Percentiles rank a stretch among this genome's conserved stretches.
phyloP scores from a whole-genome alignment of 2,797 vertebrate species.

The Oreonectes daqikongensis region DNA sequence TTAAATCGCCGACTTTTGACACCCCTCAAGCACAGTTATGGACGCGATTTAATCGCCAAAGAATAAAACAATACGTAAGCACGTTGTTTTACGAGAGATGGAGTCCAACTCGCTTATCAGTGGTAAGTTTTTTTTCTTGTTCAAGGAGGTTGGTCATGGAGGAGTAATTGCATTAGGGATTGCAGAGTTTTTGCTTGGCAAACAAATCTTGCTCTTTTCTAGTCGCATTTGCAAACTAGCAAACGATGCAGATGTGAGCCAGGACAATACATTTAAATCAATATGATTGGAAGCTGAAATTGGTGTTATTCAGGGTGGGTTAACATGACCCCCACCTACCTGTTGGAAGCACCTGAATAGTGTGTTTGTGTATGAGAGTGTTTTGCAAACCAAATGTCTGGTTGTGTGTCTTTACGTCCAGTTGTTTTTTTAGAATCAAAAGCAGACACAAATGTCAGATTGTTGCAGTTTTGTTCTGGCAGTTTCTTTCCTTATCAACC shows the following conservation, averaged over 20 bases:
- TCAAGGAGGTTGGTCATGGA: slow-evolving; percentile 11
- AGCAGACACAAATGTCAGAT: background rate
- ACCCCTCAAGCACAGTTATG: slow-evolving; percentile 48
- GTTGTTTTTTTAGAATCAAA: background rate
- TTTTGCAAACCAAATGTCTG: slow-evolving; percentile 42
- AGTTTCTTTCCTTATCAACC: background rate
- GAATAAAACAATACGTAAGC: slow-evolving; percentile 26
- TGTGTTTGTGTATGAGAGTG: slow-evolving; percentile 18
- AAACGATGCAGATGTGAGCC: background rate
- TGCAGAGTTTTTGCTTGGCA: slow-evolving; percentile 1
- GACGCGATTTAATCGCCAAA: slow-evolving; percentile 48
- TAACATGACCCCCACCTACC: slow-evolving; percentile 32
- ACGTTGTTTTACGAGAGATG: slow-evolving; percentile 63
- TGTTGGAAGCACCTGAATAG: slow-evolving; percentile 37
- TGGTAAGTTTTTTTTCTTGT: slow-evolving; percentile 66
- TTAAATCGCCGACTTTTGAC: slow-evolving; percentile 72
- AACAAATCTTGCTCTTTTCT: background rate
- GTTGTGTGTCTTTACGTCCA: background rate
- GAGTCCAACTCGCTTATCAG: slow-evolving; percentile 77
- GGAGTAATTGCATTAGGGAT: background rate
- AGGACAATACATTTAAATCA: background rate
- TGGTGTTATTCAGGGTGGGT: background rate
- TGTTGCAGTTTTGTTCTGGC: background rate
- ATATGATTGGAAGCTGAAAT: background rate
- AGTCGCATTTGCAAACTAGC: background rate